Conservation (phyloP, 2,797 vertebrate species). For the Parauchenoglanis punctatus region DNA sequence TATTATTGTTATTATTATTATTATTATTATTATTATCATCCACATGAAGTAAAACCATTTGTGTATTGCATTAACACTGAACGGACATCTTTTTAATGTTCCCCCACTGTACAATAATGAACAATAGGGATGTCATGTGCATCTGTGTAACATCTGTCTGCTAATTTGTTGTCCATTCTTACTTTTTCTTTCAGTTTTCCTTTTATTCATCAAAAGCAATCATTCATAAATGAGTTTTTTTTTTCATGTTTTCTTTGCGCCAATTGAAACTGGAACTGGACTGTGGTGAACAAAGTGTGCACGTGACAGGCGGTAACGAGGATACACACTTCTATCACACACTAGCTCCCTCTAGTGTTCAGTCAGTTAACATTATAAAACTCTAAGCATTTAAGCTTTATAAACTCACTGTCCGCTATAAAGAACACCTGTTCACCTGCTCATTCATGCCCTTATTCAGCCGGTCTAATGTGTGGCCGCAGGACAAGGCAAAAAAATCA, state of each 20-base stretch:
- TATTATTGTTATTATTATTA: not conserved
- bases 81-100: not conserved
- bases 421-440: not conserved
- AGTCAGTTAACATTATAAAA: not conserved
- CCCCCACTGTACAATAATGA: not conserved
- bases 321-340: not conserved
- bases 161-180: not conserved
- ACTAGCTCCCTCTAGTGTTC: slow-evolving; percentile 30
- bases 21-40: not conserved
- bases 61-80: not conserved
- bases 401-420: too few species aligned
- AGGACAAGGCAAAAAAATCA: not conserved
- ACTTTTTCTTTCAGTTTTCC: not conserved
- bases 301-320: not conserved
- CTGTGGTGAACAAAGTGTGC: not conserved
- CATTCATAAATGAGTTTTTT: not conserved
- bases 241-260: not conserved
- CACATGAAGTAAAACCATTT: not conserved
- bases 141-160: not conserved
- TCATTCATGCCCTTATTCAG: not conserved
- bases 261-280: slow-evolving; percentile 3
- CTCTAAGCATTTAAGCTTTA: not conserved
- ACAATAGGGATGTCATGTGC: not conserved
- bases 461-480: not conserved
- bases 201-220: slow-evolving; percentile 12